Evolutionary conservation across 2,797 vertebrate genomes (phyloP).

Genomic region (Thalassophryne amazonica): DNA sequence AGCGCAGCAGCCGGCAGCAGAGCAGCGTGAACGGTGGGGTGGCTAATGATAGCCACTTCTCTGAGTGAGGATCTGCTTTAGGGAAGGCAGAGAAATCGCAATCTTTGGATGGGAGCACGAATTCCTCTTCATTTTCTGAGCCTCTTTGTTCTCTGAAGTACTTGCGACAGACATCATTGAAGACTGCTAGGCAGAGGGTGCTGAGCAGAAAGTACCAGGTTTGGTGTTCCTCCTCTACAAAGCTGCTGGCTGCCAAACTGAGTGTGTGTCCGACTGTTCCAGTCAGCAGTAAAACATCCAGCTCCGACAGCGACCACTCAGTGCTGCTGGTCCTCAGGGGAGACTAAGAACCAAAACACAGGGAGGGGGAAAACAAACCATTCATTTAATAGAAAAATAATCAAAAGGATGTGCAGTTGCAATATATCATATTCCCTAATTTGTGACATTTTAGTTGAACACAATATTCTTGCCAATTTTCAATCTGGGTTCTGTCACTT

Average conservation of each 20-base stretch:
- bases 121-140: conserved; percentile 47
- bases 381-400: too few species aligned
- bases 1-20: conserved; percentile 89
- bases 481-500: too few species aligned
- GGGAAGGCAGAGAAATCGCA: conserved; percentile 16
- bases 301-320: conserved; percentile 82
- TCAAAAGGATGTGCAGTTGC: too few species aligned
- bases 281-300: conserved; percentile 83
- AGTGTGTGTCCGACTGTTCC: conserved; percentile 87
- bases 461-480: too few species aligned
- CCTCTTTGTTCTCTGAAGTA: conserved; percentile 71
- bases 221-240: conserved; percentile 96
- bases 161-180: conserved; percentile 86
- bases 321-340: conserved; percentile 48
- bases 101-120: conserved; percentile 55
- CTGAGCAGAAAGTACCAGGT: conserved; percentile 96
- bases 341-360: conserved; percentile 16
- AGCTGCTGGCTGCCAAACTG: conserved; percentile 92
- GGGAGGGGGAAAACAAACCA: background rate
- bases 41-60: conserved; percentile 86
- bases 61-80: conserved; percentile 46
- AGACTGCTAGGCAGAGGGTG: conserved; percentile 88
- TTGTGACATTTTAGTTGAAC: too few species aligned
- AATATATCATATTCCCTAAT: too few species aligned
- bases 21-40: conserved; percentile 85